Evolutionary conservation across 2,888 invertebrate species (phyloP).

Genomic region (Lycocerus yunnanus): DNA sequence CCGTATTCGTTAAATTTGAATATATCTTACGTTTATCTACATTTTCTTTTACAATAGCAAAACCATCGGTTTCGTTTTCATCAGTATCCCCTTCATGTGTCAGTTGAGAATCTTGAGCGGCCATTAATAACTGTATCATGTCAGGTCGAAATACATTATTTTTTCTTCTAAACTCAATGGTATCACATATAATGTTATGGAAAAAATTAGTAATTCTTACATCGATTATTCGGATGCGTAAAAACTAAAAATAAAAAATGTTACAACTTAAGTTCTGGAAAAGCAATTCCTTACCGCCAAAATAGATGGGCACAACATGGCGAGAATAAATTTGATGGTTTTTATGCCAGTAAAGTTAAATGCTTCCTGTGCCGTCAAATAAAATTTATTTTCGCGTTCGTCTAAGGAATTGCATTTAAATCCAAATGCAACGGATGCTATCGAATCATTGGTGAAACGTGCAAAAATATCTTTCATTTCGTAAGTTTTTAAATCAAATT

Average conservation of each 20-base stretch:
- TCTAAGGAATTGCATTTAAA: slow-evolving; percentile 58
- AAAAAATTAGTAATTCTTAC: neutral
- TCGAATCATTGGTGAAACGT: slow-evolving; percentile 56
- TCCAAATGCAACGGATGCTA: slow-evolving; percentile 56
- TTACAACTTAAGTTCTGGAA: neutral
- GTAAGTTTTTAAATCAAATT: neutral
- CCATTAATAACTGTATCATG: neutral
- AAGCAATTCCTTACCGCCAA: neutral
- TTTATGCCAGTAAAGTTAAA: neutral
- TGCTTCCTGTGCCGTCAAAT: neutral
- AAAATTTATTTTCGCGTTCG: slow-evolving; percentile 51
- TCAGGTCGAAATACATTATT: neutral
- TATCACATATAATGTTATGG: neutral
- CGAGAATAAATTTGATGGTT: neutral
- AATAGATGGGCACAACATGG: neutral
- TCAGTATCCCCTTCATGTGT: neutral
- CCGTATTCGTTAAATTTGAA: neutral
- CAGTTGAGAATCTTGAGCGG: neutral
- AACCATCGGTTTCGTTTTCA: neutral
- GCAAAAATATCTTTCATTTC: slow-evolving; percentile 7
- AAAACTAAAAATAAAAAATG: neutral
- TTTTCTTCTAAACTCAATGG: neutral
- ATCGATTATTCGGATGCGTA: neutral
- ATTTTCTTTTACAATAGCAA: neutral
- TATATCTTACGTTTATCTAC: neutral